phyloP scores from a whole-genome alignment of 2,797 vertebrate genomes.

The Myoxocephalus aenaeus region DNA sequence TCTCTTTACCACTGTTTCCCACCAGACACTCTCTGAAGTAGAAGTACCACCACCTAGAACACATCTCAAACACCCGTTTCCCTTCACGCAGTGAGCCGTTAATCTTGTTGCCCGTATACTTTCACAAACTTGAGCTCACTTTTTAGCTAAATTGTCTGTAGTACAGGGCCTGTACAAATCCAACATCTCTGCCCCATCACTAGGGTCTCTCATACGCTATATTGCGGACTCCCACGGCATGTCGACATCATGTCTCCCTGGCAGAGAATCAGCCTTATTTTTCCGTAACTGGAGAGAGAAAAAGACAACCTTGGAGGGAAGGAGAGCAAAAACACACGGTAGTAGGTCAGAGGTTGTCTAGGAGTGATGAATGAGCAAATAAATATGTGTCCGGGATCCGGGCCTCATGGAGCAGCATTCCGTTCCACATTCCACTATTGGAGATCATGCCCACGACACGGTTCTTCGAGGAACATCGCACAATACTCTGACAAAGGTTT shows the following conservation, averaged over 20 bases:
- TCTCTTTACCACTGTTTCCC: conserved; percentile 67
- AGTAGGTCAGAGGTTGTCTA: conserved; percentile 77
- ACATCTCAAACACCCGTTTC: conserved; percentile 57
- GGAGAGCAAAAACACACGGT: conserved; percentile 72
- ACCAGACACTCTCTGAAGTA: conserved; percentile 58
- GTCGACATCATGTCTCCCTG: conserved; percentile 49
- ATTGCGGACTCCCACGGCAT: conserved; percentile 39
- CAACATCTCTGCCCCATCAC: conserved; percentile 49
- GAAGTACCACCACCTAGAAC: conserved; percentile 54
- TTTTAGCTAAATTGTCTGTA: conserved; percentile 37
- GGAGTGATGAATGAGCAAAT: conserved; percentile 84
- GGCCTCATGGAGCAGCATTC: conserved; percentile 71
- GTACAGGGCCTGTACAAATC: conserved; percentile 35
- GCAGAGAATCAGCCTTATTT: conserved; percentile 34
- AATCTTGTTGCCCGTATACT: conserved; percentile 47
- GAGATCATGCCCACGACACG: conserved; percentile 53
- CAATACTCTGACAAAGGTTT: conserved; percentile 34
- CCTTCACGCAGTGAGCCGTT: conserved; percentile 51
- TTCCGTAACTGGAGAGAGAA: conserved; percentile 33
- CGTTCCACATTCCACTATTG: conserved; percentile 76
- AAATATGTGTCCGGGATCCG: conserved; percentile 75
- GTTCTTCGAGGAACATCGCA: conserved; percentile 23
- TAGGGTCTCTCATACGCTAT: conserved; percentile 6
- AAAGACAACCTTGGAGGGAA: conserved; percentile 47
- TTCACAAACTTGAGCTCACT: conserved; percentile 43